A percentile compares a stretch with the other conserved stretches of the same genome.
Evolutionary conservation across 1,140 invertebrate genomes (phyloP).

Genomic region (Cotesia vestalis): DNA sequence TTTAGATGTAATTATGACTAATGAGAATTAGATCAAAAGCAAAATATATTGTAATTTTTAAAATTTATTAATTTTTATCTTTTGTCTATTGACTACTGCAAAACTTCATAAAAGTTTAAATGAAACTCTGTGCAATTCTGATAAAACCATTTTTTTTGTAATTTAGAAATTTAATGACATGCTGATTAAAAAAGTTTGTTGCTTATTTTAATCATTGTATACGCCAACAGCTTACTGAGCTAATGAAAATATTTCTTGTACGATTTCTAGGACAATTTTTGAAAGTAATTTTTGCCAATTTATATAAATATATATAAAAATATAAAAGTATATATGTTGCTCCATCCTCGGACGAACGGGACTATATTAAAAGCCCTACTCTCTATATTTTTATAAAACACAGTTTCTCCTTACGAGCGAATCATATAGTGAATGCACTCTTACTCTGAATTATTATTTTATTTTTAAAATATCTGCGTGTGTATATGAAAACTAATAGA

Average conservation of each 20-base stretch:
- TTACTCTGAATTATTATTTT: constrained; percentile 2
- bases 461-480: constrained; percentile 17
- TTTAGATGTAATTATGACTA: background rate
- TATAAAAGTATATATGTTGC: constrained; percentile 1
- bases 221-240: constrained; percentile 2
- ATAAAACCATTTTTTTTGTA: no score
- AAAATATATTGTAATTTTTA: background rate
- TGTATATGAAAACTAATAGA: constrained; percentile 25
- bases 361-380: constrained; percentile 13
- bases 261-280: constrained; percentile 1
- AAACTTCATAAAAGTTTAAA: no score
- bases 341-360: constrained; percentile 32
- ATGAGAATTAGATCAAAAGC: background rate
- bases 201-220: constrained; percentile 6
- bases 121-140: no score
- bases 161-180: no score
- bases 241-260: constrained; percentile 2
- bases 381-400: constrained; percentile 35
- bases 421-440: constrained; percentile 2
- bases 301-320: background rate
- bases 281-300: constrained; percentile 22
- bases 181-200: background rate
- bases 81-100: no score
- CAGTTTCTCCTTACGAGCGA: constrained; percentile 22
- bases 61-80: no score